Base-by-base conservation (phyloP, 2,888 invertebrate genomes). In the Nymphalis c-album region DNA sequence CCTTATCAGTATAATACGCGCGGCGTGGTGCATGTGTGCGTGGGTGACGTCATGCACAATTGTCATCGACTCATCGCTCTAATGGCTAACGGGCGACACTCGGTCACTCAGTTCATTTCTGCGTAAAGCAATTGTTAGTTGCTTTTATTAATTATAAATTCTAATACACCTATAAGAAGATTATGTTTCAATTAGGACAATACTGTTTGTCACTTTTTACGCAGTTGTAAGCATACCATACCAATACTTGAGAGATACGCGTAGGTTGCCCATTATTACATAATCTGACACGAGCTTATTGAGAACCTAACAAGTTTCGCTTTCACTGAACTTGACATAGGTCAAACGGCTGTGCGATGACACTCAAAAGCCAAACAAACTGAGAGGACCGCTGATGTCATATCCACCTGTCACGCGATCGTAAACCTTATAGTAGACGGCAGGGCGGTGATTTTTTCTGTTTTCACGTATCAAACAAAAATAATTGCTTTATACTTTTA, bases 51-150 rank as follows among this genome's bases (percentile, higher is more conserved):
- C 91, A 92, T 79, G 75, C 80, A 72, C 79, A 31, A 85, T 91
- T 91, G 91, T 90, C 90, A 88, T 84, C 85, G 85, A 84, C 87
- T 90, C 90, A 88, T 84, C 85, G 85, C 84, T 87, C 87, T 87
- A 90, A 89, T 80, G 89, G 90, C 85, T 88, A 89, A 88, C 90
- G 82, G 87, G 86, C 77, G 79, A 74, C 80, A 85, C 81, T 85
- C 82, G 81, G 84, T 84, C 85, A 76, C 75, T 75, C 73, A 74
- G 71, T 75, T 75, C 71, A 70, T 67, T 81, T 82, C 74, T 77
- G 78, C 74, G 70, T 79, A 74, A 77, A 80, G 69, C 64, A 68
- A 77, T 75, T 74, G 73, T 73, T 75, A 76, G 31, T 62, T 48
- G 16, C 7, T 55, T 40, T 59, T 61, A 61, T 64, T 61, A 57